These are phyloP conservation scores for Alcis repandata DNA, from an alignment of 2,888 invertebrate species.

Conservation along the genomic window DNA sequence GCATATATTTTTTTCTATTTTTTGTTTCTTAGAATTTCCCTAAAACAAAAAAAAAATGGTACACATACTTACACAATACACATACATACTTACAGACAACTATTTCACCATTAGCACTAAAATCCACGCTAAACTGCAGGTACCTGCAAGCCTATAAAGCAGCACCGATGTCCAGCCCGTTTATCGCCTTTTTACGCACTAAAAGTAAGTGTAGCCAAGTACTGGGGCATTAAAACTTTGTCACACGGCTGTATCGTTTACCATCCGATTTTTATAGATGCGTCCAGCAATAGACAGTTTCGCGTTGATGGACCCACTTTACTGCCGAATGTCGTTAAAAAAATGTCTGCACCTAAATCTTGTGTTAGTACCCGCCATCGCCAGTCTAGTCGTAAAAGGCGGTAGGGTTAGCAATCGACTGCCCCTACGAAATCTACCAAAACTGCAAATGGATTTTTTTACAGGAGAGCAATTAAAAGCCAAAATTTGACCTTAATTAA, in stretches of 20 bases:
- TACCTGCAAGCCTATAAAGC: slow-evolving; percentile 55
- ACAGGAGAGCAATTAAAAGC: no score
- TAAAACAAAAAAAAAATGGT: no score
- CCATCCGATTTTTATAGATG: slow-evolving; percentile 30
- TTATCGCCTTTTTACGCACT: slow-evolving; percentile 54
- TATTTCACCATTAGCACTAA: slow-evolving; percentile 68
- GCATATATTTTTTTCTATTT: no score
- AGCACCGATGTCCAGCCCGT: slow-evolving; percentile 32
- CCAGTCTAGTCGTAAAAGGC: slow-evolving; percentile 10
- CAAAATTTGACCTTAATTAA: no score
- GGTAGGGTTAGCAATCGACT: no score
- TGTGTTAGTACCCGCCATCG: slow-evolving; percentile 15
- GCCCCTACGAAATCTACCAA: no score
- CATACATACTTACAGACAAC: no score
- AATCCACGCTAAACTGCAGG: slow-evolving; percentile 58
- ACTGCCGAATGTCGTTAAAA: slow-evolving; percentile 21
- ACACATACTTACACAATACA: no score
- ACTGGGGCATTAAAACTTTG: slow-evolving; percentile 41
- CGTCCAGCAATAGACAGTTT: slow-evolving; percentile 25
- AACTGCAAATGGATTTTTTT: no score
- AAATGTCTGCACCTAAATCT: slow-evolving; percentile 24
- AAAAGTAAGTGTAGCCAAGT: slow-evolving; percentile 43
- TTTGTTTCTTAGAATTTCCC: no score
- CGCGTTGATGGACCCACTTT: slow-evolving; percentile 25
- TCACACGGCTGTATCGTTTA: slow-evolving; percentile 24